These are phyloP conservation scores for Willowsia nigromaculata DNA, from an alignment of 2,888 invertebrate genomes.

Conservation along the genomic window DNA sequence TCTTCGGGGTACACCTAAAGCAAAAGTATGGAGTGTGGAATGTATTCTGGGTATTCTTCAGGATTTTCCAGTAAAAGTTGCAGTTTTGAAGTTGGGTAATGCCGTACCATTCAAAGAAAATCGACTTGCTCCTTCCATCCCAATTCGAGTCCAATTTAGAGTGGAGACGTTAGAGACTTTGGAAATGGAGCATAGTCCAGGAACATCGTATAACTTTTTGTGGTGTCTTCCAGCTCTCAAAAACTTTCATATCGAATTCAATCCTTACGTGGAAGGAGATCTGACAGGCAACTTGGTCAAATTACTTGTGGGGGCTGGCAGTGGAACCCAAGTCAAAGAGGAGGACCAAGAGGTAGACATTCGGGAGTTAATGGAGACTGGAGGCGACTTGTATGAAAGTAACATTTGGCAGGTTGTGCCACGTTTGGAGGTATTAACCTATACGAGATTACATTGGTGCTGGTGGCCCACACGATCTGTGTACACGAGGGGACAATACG, in stretches of 20 bases:
- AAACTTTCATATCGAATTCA: background rate
- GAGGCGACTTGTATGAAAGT: conserved; percentile 3
- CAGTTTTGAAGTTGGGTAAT: background rate
- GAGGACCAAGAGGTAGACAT: conserved; percentile 26
- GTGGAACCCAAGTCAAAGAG: background rate
- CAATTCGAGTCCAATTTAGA: conserved; percentile 9
- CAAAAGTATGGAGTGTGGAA: background rate
- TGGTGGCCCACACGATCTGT: background rate
- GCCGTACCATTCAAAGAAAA: background rate
- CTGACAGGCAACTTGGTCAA: conserved; percentile 12
- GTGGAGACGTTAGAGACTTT: background rate
- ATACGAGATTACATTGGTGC: background rate
- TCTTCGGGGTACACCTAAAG: background rate
- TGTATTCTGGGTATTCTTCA: background rate
- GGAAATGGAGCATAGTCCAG: conserved; percentile 5
- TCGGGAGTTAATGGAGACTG: background rate
- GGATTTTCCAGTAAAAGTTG: conserved; percentile 4
- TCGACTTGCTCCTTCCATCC: background rate
- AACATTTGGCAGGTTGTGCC: background rate
- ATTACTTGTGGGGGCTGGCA: background rate
- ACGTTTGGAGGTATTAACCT: background rate
- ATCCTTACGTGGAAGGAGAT: conserved; percentile 10
- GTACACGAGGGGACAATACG: background rate
- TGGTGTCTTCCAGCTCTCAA: conserved; percentile 4
- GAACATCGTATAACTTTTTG: conserved; percentile 9